A percentile compares a stretch with the other conserved stretches of the same genome.
phyloP scores from a whole-genome alignment of 2,797 vertebrate genomes.

The Gambusia yucatana region DNA sequence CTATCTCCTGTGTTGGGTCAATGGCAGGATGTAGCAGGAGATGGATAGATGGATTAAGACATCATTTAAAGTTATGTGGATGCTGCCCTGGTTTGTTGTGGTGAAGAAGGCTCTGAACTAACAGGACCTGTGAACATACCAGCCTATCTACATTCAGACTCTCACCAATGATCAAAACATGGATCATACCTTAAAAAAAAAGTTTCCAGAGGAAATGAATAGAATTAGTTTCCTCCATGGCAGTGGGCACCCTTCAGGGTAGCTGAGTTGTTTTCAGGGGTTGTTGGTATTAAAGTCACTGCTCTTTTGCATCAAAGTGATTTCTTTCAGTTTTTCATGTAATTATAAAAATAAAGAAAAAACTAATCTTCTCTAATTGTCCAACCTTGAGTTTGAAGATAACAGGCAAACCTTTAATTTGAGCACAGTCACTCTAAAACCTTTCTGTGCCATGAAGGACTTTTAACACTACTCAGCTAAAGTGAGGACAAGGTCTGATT shows the following conservation, averaged over 20 bases:
- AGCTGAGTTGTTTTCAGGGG: neutral
- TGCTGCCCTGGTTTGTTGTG: neutral
- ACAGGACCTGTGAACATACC: neutral
- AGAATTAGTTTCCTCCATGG: neutral
- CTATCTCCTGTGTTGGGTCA: neutral
- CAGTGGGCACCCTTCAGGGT: neutral
- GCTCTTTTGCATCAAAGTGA: neutral
- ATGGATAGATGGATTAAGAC: neutral
- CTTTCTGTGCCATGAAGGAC: neutral
- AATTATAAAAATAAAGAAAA: neutral
- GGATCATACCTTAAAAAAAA: neutral
- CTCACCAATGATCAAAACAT: neutral
- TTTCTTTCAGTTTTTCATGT: neutral
- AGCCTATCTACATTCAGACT: neutral
- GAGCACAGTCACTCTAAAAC: neutral
- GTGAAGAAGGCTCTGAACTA: neutral
- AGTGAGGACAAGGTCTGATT: neutral
- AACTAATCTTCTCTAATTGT: neutral
- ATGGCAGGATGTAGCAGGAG: neutral
- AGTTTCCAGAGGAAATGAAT: neutral
- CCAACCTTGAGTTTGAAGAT: neutral
- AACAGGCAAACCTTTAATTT: neutral
- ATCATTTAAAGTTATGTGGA: neutral
- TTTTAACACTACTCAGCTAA: neutral
- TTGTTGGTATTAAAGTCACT: neutral